Base-by-base conservation (phyloP, 1,140 invertebrate genomes). In the Lasaia peninsularis region DNA sequence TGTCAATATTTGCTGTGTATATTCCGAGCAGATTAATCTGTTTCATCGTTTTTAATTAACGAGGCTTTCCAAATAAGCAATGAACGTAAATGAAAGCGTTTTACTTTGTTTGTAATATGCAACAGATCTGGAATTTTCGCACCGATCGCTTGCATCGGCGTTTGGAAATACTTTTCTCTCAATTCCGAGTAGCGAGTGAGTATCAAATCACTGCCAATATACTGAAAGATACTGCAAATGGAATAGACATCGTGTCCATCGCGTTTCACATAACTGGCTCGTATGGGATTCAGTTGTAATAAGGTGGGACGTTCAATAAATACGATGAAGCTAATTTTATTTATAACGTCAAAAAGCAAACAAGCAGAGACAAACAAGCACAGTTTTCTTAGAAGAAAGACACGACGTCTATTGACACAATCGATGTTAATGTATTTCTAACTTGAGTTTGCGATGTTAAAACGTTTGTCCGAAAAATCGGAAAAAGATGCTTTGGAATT, bases 181-280 rank as follows among this genome's bases (percentile, higher is more conserved):
- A 53, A 61, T 61, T 58, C 58, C 28, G 44, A 48, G 40, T 44
- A 44, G 40, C 40, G 40, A 44, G 44, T 40, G 56, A 24, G 60
- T 69, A 63, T 65, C 62, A 77, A 77, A 75, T 73, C 73, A 67
- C 58, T 51, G 55, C 55, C 59, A 62, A 70, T 75, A 74, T 52
- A 60, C 62, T 58, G 60, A 65, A 61, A 73, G 70, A 73, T 75
- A 78, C 66, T 78, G 73, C 73, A 75, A 78, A 78, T 76, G 65
- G 65, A 78, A 76, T 70, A 63, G 73, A 67, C 53, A 72, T 69
- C 62, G 68, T 62, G 58, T 63, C 67, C 61, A 56, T 59, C 52
- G 53, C 61, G 63, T 58, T 51, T 64, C 63, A 60, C 55, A 64
- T 60, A 52, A 64, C 62, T 35, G 55, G 53, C 40, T 59, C 53